Base-by-base conservation (phyloP, 2,888 invertebrate genomes). In the Conus canariensis region DNA sequence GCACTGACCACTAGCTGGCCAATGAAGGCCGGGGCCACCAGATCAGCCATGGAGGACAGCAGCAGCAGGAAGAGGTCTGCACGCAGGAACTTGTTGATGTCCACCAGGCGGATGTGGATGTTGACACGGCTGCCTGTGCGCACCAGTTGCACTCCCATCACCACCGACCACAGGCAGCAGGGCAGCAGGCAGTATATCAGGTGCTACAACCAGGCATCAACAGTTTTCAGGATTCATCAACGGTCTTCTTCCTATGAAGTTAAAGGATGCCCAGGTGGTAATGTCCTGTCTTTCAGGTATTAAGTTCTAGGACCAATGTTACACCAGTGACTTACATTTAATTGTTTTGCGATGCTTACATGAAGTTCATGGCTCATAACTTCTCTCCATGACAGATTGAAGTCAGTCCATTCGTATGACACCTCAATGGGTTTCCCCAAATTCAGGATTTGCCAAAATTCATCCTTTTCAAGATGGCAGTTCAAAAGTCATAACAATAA, bases 41-140 rank as follows among this genome's bases (percentile, higher is more conserved):
- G 58, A n/a, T 89, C 85, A 6, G 60, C 67, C 85, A 85, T 3
- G 85, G 59, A 70, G 8, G 70, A 14, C 9, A 89, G 9, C n/a
- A 85, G 85, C 70, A 85, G 70, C 9, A 89, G 30, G 19, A 59
- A 10, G 64, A 89, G 67, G 85, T 89, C 89, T 8, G 77, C 0
- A 8, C 12, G 3, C 25, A 89, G 19, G 83, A 74, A 89, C 30
- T 16, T 64, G 89, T 89, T 89, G 70, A 89, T 56, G 70, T 85
- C 85, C 25, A 64, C 83, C 16, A 9, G 12, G 8, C 89, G 85
- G 64, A 89, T 58, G 58, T 85, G 74, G 85, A 64, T 67, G 89
- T 89, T 89, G 74, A 89, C 85, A 9, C 85, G 70, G 45, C 85
- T 89, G 74, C 89, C 89, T 4, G 89, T 89, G 4, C 85, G 45